phyloP scores from a whole-genome alignment of 2,797 vertebrate species.

The Danio albolineatus region DNA sequence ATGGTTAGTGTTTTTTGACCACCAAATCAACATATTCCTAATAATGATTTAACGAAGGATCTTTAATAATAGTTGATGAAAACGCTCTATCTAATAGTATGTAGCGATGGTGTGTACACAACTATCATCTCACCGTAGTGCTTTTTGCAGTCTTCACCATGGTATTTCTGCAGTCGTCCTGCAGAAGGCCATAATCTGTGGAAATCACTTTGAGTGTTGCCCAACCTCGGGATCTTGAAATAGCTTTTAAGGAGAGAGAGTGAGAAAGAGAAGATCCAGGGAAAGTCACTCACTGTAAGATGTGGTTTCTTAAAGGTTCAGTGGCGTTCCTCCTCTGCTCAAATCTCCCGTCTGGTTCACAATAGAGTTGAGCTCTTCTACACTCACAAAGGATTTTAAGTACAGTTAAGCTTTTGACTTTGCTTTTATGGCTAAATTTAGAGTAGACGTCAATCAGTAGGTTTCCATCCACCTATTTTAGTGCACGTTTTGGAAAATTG shows the following conservation, averaged over 20 bases:
- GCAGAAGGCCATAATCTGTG: conserved; percentile 9
- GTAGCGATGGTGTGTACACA: neutral
- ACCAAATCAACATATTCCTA: no score
- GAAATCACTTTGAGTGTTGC: conserved; percentile 15
- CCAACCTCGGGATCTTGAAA: conserved; percentile 42
- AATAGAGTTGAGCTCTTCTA: conserved; percentile 23
- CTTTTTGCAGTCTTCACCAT: neutral
- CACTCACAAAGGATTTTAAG: conserved; percentile 11
- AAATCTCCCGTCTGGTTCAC: conserved; percentile 25
- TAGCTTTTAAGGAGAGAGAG: conserved; percentile 40
- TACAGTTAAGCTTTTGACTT: conserved; percentile 21
- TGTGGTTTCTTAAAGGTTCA: conserved; percentile 27
- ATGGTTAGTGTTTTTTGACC: no score
- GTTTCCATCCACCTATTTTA: no score
- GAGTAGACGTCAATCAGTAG: conserved; percentile 22
- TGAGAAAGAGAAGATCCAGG: conserved; percentile 19
- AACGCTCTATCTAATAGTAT: no score
- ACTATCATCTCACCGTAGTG: neutral
- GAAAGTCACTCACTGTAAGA: conserved; percentile 40
- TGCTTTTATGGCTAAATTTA: conserved; percentile 35
- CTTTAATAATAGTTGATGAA: no score
- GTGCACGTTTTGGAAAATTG: no score
- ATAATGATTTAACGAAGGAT: no score
- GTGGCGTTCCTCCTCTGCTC: conserved; percentile 19
- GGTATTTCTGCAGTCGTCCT: neutral